Evolutionary conservation across 2,888 invertebrate genomes (phyloP), one percentile per base, ranked within the genome.

Genomic region (Pardosa pseudoannulata): DNA sequence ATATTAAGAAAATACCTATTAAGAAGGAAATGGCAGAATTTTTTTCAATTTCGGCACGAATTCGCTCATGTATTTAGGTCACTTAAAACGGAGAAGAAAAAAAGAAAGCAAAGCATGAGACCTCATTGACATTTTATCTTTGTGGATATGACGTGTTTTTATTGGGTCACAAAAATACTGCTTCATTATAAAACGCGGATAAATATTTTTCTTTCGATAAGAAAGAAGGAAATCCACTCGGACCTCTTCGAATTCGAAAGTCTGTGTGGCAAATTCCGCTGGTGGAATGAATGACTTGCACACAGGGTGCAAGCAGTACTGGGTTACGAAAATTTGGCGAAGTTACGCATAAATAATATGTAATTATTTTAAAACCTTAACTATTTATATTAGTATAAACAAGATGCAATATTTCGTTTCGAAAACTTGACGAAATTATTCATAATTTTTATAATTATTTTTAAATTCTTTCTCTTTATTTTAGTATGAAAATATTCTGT

Each of bases 71-170:
- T 72, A 85, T 85, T 78, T 78, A 29, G 83, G 83, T 85, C 83
- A 73, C 32, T 73, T 27, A 65, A 19, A 27, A 41, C 72, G 41
- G 32, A n/a, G 23, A 67, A 46, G 29, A 68, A 75, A 62, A 75
- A 62, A 70, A 65, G 36, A 41, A 28, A 56, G 74, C 74, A 81
- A 81, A 82, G 70, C 67, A 85, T 73, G 78, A 81, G 70, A 41
- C 67, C 83, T 83, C 78, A 83, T 83, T 83, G 83, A 78, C 78
- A 85, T 85, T 85, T 85, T 85, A 85, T 85, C 83, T 78, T 23
- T 64, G 29, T 83, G 71, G 73, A 78, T 78, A 76, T 85, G 83
- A 85, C 83, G 83, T 78, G 83, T 85, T 85, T 85, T 85, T 85
- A 85, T 85, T 85, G 73, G 83, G 83, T 85, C 83, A 85, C 79